phyloP scores from a whole-genome alignment of 1,140 invertebrate genomes.

The Drosophila trapezifrons region DNA sequence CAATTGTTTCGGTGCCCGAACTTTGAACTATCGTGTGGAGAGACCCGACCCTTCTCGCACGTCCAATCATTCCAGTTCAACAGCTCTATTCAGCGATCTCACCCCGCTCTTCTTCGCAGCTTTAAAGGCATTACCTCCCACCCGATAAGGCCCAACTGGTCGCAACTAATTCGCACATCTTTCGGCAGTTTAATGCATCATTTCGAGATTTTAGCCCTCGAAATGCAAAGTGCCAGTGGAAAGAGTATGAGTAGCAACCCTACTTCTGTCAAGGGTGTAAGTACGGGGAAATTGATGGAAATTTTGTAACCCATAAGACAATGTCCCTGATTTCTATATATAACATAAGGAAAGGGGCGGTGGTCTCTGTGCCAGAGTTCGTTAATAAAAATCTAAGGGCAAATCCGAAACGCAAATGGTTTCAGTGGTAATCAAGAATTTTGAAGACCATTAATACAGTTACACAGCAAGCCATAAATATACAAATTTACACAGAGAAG shows the following conservation, averaged over 20 bases:
- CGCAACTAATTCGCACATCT: constrained; percentile 50
- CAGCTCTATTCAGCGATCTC: constrained; percentile 33
- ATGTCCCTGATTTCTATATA: constrained; percentile 36
- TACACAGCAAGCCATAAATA: constrained; percentile 47
- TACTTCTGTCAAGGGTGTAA: constrained; percentile 14
- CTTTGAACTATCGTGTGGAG: constrained; percentile 4
- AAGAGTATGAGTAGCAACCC: constrained; percentile 20
- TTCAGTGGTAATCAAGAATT: constrained; percentile 45
- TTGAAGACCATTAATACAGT: constrained; percentile 48
- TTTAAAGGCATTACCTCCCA: constrained; percentile 17
- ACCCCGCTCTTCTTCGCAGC: neutral
- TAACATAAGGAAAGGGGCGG: constrained; percentile 13
- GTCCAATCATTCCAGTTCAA: constrained; percentile 43
- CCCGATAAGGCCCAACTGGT: constrained; percentile 15
- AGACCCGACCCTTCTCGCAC: constrained; percentile 1
- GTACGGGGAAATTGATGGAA: constrained; percentile 41
- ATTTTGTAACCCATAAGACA: constrained; percentile 43
- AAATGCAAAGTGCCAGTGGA: constrained; percentile 25
- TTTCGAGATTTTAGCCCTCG: constrained; percentile 26
- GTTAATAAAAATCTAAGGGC: constrained; percentile 48
- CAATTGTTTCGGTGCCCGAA: constrained; percentile 6
- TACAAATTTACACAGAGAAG: constrained; percentile 34
- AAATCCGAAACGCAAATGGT: constrained; percentile 43
- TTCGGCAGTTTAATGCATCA: constrained; percentile 53
- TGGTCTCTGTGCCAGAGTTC: constrained; percentile 15